phyloP scores from a whole-genome alignment of 2,113 vertebrate species.

The Stictonetta naevosa region DNA sequence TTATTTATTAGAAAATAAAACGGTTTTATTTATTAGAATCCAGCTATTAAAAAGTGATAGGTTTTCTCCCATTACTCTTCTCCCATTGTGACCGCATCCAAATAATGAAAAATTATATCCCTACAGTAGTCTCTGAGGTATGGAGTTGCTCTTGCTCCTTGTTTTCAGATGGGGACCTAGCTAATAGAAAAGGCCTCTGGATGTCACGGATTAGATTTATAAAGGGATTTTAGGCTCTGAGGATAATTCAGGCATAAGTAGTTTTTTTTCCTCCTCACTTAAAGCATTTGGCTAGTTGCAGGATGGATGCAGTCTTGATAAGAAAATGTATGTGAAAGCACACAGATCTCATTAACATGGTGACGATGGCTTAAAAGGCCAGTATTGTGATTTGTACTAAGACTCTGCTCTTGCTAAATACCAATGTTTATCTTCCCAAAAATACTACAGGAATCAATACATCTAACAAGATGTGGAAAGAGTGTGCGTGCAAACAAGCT shows the following conservation, averaged over 20 bases:
- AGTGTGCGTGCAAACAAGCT: neutral
- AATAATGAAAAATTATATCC: neutral
- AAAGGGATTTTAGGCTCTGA: conserved; percentile 9
- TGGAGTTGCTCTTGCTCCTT: neutral
- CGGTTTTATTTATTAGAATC: neutral
- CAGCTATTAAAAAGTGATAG: neutral
- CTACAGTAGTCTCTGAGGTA: neutral
- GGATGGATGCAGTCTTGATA: neutral
- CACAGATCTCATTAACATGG: neutral
- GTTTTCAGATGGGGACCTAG: neutral
- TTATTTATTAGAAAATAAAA: neutral
- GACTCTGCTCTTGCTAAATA: neutral
- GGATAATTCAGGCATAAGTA: conserved; percentile 2
- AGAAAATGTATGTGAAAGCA: neutral
- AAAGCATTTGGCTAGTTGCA: neutral
- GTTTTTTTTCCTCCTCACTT: neutral
- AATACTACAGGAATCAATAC: neutral
- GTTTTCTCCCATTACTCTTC: neutral
- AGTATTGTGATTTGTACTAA: neutral
- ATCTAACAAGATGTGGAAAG: fast-evolving
- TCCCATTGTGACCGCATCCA: neutral
- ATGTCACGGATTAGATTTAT: conserved; percentile 8
- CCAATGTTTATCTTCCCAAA: neutral
- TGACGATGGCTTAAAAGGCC: neutral
- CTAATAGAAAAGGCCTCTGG: neutral